These are phyloP conservation scores for Chunga burmeisteri DNA, from an alignment of 2,113 vertebrate species.

Conservation along the genomic window DNA sequence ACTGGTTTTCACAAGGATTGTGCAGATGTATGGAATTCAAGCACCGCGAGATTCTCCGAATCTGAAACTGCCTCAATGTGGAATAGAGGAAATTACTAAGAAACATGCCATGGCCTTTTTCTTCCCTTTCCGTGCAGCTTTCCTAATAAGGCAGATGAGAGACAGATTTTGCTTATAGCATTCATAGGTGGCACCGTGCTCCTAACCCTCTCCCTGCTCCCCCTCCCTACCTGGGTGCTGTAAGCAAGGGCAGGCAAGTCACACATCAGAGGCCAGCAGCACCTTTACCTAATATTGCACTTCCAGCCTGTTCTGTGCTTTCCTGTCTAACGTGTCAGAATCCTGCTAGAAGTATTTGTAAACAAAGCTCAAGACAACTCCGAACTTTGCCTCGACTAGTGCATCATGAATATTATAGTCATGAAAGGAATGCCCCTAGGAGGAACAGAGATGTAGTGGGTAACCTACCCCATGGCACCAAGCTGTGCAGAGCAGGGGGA, in stretches of 20 bases:
- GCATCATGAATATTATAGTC: background rate
- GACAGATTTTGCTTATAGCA: conserved; percentile 1
- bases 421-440: background rate
- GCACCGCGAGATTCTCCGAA: background rate
- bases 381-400: background rate
- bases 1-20: background rate
- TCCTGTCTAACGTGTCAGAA: background rate
- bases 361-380: background rate
- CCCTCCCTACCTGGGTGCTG: background rate
- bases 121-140: background rate
- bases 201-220: background rate
- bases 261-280: background rate
- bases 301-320: background rate
- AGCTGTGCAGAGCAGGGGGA: background rate
- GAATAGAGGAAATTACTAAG: background rate
- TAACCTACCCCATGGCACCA: background rate
- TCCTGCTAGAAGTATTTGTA: conserved; percentile 27
- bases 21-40: background rate
- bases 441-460: background rate
- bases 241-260: background rate
- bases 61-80: background rate
- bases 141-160: background rate
- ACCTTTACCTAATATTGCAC: background rate
- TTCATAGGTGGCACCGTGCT: background rate
- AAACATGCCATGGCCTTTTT: background rate